phyloP scores from a whole-genome alignment of 2,797 vertebrate genomes.

The Sphaeramia orbicularis region DNA sequence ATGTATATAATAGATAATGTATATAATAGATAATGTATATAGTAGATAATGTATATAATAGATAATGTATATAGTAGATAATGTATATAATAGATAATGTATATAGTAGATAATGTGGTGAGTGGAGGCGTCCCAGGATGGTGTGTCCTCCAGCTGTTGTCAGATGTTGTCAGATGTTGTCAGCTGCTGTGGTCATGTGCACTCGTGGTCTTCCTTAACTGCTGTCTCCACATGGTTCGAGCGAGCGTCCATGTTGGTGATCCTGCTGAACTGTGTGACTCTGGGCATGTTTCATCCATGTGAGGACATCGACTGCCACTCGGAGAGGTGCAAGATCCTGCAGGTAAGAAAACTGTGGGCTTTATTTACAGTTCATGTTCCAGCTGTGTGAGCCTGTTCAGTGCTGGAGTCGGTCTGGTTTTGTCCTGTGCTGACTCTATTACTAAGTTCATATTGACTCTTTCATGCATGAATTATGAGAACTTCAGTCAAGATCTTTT shows the following conservation, averaged over 20 bases:
- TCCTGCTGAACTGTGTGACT: constrained; percentile 98
- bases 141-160: constrained; percentile 1
- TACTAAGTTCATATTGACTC: no score
- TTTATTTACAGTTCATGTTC: not conserved
- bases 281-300: constrained; percentile 99
- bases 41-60: no score
- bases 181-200: not conserved
- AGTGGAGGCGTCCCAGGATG: constrained; percentile 33
- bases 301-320: constrained; percentile 93
- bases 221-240: constrained; percentile 92
- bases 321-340: constrained; percentile 95
- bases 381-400: no score
- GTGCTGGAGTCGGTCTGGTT: no score
- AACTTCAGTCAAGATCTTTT: no score
- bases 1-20: no score
- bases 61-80: no score
- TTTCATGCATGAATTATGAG: no score
- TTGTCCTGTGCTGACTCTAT: no score
- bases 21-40: no score
- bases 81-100: no score
- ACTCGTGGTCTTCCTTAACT: constrained; percentile 78
- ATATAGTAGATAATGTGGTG: constrained; percentile 48
- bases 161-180: not conserved
- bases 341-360: constrained; percentile 83
- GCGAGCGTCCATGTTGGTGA: constrained; percentile 97